Evolutionary conservation across 2,888 invertebrate species (phyloP), one percentile per base, ranked within the genome.

Genomic region (Perdita meconis): DNA sequence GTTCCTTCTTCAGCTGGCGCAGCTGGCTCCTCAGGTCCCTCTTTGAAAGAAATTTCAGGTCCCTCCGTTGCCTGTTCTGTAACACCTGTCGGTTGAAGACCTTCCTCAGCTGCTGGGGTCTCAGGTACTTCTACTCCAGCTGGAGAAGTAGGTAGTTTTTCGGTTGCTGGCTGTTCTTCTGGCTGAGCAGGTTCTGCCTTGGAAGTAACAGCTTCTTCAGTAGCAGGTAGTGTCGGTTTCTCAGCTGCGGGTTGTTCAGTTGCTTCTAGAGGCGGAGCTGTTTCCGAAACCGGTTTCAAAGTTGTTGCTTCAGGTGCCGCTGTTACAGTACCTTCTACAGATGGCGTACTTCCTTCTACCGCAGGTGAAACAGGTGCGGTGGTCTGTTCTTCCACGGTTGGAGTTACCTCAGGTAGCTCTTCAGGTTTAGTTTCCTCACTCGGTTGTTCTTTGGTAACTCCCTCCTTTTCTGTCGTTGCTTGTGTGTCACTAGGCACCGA

Each of bases 121-220:
- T 56, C 70, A n/a, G 71, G 60, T 26, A 36, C 57, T 36, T 79
- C 64, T 16, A 44, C 66, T 71, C 75, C 73, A 4, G 40, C 24
- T 8, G 72, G 26, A 53, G 38, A 38, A 40, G 42, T 57, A 8
- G 80, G 38, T 47, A 53, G 42, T 72, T 75, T 73, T 47, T 82
- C 81, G 0, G 60, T 53, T 0, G 56, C 30, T 10, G 73, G 73
- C 50, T 70, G 64, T 19, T 85, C 83, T 57, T 85, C 80, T 12
- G 82, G 69, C 74, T 67, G 76, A 30, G 70, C 72, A 34, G 76
- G 66, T 51, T 84, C 69, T 60, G 72, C 70, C 40, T 78, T 68
- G 12, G 56, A 12, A 30, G 80, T 84, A 3, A 59, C 53, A 1
- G 50, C 36, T 64, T 75, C 74, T 47, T 81, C 73, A n/a, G 47